These are phyloP conservation scores for Xestia sexstrigata DNA, from an alignment of 2,888 invertebrate species.

Conservation along the genomic window DNA sequence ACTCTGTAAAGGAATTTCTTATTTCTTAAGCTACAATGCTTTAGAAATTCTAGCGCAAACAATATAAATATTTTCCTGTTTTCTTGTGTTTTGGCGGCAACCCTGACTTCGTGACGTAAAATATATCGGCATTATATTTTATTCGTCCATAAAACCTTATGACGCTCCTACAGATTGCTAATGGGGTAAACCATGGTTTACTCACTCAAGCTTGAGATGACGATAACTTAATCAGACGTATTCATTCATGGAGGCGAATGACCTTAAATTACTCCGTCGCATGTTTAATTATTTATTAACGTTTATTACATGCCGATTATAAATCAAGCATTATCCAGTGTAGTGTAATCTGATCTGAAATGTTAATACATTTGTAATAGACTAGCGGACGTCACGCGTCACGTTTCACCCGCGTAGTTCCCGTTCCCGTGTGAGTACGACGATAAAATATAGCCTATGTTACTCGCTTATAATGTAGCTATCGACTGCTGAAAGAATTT, in stretches of 20 bases:
- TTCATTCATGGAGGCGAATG: constrained; percentile 39
- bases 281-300: constrained; percentile 36
- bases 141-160: constrained; percentile 48
- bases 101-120: constrained; percentile 30
- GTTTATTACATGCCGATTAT: constrained; percentile 29
- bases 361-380: constrained; percentile 18
- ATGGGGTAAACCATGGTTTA: constrained; percentile 41
- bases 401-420: no score
- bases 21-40: constrained; percentile 1
- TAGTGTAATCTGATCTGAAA: constrained; percentile 24
- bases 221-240: constrained; percentile 41
- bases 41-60: neutral
- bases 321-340: constrained; percentile 29
- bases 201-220: constrained; percentile 43
- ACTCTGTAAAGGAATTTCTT: constrained; percentile 2
- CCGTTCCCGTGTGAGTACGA: no score
- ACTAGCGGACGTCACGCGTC: no score
- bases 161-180: constrained; percentile 32
- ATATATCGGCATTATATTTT: constrained; percentile 41
- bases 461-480: no score
- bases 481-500: no score
- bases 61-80: constrained; percentile 13
- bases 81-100: constrained; percentile 11
- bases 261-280: constrained; percentile 46
- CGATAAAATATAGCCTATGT: no score